These are phyloP conservation scores for Odontamblyopus rebecca DNA, from an alignment of 2,797 vertebrate species.

Conservation along the genomic window DNA sequence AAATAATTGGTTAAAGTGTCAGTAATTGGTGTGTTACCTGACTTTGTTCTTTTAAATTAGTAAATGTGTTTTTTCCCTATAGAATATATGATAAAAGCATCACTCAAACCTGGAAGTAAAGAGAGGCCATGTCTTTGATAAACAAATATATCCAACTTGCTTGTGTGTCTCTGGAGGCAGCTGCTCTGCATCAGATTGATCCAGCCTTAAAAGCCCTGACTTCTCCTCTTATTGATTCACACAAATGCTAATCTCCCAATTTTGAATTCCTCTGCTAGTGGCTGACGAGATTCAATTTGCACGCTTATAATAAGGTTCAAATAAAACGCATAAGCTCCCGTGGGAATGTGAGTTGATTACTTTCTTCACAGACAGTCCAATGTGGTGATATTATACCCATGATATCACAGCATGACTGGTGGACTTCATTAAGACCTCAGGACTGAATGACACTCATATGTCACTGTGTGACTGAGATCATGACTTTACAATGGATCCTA, in stretches of 20 bases:
- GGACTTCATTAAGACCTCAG: conserved; percentile 24
- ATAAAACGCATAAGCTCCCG: conserved; percentile 26
- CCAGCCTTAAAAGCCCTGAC: conserved; percentile 32
- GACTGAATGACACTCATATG: conserved; percentile 22
- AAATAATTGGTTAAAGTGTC: not conserved
- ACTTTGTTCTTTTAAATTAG: not conserved
- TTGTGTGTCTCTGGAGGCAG: conserved; percentile 19
- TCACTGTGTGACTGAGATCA: conserved; percentile 23
- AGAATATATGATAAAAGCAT: too few relatives aligned
- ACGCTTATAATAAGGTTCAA: conserved; percentile 36
- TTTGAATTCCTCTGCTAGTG: conserved; percentile 33
- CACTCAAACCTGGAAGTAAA: not conserved
- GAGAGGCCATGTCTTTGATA: conserved; percentile 12
- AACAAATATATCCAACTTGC: conserved; percentile 3
- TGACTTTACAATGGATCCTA: conserved; percentile 42
- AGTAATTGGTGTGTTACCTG: not conserved
- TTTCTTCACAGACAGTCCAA: conserved; percentile 27
- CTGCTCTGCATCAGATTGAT: conserved; percentile 43
- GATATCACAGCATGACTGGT: conserved; percentile 19
- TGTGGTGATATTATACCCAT: conserved; percentile 18
- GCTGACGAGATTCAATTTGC: conserved; percentile 43
- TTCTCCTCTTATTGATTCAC: conserved; percentile 46
- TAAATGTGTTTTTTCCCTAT: too few relatives aligned
- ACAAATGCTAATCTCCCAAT: conserved; percentile 42
- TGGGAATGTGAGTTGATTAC: conserved; percentile 31